Percentiles rank a stretch among this genome's conserved stretches.
These are phyloP conservation scores for Actenoides hombroni DNA, from an alignment of 2,113 vertebrate species.

Conservation along the genomic window DNA sequence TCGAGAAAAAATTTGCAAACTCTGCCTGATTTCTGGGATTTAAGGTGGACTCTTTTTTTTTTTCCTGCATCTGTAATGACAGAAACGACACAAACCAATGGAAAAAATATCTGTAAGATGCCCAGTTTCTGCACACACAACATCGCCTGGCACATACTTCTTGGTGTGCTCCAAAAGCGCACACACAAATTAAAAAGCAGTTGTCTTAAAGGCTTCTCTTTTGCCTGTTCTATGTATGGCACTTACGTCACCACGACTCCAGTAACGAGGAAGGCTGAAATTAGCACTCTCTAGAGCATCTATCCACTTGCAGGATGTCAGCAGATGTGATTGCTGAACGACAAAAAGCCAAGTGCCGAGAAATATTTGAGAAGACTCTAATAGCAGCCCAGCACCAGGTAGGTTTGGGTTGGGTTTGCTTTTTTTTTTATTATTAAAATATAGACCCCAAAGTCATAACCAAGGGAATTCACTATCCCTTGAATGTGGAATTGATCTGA, in stretches of 20 bases:
- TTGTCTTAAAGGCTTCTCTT: neutral
- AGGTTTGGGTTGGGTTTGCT: neutral
- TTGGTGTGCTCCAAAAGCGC: neutral
- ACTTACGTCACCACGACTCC: fast-evolving
- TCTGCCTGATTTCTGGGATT: neutral
- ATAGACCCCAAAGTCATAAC: neutral
- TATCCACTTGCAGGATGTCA: neutral
- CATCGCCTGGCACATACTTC: fast-evolving
- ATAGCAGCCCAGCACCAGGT: neutral
- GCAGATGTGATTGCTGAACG: neutral
- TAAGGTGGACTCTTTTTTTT: neutral
- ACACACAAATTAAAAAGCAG: fast-evolving
- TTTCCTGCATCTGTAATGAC: neutral
- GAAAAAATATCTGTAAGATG: fast-evolving
- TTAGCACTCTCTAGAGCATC: neutral
- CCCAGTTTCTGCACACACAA: fast-evolving
- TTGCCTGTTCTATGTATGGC: neutral
- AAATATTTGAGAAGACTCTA: neutral
- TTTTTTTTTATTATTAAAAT: neutral
- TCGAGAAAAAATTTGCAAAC: neutral
- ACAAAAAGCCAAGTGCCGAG: neutral
- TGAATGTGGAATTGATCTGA: slow-evolving; percentile 7
- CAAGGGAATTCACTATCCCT: neutral
- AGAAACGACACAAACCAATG: neutral
- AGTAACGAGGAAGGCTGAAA: neutral